These are phyloP conservation scores for Stichopus chloronotus DNA, from an alignment of 35 echinoderm and acorn worm species.

Conservation along the genomic window DNA sequence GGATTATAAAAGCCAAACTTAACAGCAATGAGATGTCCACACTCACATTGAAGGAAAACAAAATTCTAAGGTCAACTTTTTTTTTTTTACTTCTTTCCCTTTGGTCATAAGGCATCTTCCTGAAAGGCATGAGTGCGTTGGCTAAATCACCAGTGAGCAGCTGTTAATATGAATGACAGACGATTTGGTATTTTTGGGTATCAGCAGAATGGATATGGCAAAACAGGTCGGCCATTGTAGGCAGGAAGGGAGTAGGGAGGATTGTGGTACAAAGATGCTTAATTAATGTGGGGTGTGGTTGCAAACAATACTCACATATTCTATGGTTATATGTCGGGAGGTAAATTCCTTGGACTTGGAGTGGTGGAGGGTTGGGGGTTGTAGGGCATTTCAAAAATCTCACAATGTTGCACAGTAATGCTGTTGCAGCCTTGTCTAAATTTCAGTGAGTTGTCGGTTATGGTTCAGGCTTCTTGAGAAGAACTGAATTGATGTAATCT, in stretches of 20 bases:
- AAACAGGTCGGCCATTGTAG: not conserved
- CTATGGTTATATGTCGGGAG: too few species aligned
- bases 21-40: conserved; percentile 33
- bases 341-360: too few species aligned
- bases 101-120: not conserved
- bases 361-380: too few species aligned
- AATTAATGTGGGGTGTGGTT: not conserved
- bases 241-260: not conserved
- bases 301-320: not conserved
- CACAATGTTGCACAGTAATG: too few species aligned
- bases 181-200: not conserved
- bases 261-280: not conserved
- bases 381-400: too few species aligned
- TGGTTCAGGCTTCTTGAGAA: too few species aligned
- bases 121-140: conserved; percentile 40
- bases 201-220: too few species aligned
- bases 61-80: conserved; percentile 43
- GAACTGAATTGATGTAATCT: too few species aligned
- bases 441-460: too few species aligned
- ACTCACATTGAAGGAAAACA: conserved; percentile 1
- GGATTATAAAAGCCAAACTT: conserved; percentile 21
- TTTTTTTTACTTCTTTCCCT: not conserved
- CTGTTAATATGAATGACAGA: conserved; percentile 18
- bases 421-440: too few species aligned
- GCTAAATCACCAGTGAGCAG: not conserved